Conservation (phyloP, 2,888 invertebrate species). For the Scaptomyza polygonia region DNA sequence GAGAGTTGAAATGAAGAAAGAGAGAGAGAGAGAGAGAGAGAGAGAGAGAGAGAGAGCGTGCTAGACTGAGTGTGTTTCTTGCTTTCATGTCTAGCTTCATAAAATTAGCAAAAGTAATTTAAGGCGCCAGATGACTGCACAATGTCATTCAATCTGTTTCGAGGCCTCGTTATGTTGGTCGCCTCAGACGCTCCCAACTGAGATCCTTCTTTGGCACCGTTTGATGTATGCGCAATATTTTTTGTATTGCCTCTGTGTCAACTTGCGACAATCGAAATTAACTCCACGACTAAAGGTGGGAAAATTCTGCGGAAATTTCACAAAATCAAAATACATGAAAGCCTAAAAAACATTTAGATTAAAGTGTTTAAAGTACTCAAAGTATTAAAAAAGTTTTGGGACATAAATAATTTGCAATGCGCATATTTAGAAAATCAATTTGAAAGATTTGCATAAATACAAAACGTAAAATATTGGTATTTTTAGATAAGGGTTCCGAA, state of each 20-base stretch:
- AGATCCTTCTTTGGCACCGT: slow-evolving; percentile 30
- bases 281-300: slow-evolving; percentile 37
- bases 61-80: slow-evolving; percentile 9
- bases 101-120: slow-evolving; percentile 68
- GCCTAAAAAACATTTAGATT: not conserved
- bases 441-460: slow-evolving; percentile 36
- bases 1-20: not conserved
- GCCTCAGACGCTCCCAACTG: slow-evolving; percentile 17
- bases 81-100: slow-evolving; percentile 39
- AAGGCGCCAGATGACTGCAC: slow-evolving; percentile 51
- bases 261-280: slow-evolving; percentile 61
- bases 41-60: not conserved
- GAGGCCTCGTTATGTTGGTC: slow-evolving; percentile 37
- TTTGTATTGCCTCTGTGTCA: slow-evolving; percentile 31
- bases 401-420: slow-evolving; percentile 19
- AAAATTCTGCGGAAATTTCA: not conserved
- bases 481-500: slow-evolving; percentile 14
- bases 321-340: slow-evolving; percentile 25
- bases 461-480: slow-evolving; percentile 11
- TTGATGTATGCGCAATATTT: slow-evolving; percentile 29
- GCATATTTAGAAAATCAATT: slow-evolving; percentile 38
- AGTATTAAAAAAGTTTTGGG: not conserved
- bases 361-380: not conserved
- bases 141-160: slow-evolving; percentile 32
- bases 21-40: not conserved